Conservation (phyloP, 2,797 vertebrate genomes). For the Pangasius sanitwongsei region DNA sequence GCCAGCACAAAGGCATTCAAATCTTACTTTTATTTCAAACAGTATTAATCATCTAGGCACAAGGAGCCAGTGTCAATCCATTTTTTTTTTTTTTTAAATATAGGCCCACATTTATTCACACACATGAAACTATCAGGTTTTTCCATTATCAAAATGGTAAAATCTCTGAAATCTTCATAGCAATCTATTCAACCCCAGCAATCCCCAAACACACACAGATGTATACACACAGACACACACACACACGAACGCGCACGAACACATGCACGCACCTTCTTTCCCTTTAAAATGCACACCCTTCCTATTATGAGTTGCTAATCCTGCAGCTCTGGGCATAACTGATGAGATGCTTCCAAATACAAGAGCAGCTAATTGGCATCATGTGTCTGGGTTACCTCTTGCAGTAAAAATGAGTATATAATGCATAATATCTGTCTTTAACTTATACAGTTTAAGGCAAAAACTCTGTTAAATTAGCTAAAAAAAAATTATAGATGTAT, state of each 20-base stretch:
- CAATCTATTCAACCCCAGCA: conserved; percentile 19
- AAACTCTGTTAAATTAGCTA: not conserved
- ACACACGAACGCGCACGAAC: not conserved
- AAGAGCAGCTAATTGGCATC: conserved; percentile 88
- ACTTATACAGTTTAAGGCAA: conserved; percentile 19
- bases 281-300: conserved; percentile 86
- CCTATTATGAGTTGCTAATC: conserved; percentile 88
- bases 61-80: not conserved
- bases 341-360: conserved; percentile 91
- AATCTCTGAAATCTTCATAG: conserved; percentile 15
- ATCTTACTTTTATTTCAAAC: not conserved
- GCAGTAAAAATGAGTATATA: conserved; percentile 75
- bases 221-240: conserved; percentile 11
- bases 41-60: not conserved
- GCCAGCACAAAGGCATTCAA: not conserved
- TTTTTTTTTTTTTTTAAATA: not conserved
- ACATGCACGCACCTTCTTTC: conserved; percentile 61
- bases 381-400: conserved; percentile 83
- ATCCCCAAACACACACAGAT: conserved; percentile 23
- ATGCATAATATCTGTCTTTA: conserved; percentile 16
- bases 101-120: not conserved
- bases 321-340: conserved; percentile 85
- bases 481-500: not conserved
- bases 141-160: not conserved
- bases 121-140: not conserved